Evolutionary conservation across 2,113 vertebrate genomes (phyloP), one percentile per base, ranked within the genome.

Genomic region (Onychorhynchus coronatus): DNA sequence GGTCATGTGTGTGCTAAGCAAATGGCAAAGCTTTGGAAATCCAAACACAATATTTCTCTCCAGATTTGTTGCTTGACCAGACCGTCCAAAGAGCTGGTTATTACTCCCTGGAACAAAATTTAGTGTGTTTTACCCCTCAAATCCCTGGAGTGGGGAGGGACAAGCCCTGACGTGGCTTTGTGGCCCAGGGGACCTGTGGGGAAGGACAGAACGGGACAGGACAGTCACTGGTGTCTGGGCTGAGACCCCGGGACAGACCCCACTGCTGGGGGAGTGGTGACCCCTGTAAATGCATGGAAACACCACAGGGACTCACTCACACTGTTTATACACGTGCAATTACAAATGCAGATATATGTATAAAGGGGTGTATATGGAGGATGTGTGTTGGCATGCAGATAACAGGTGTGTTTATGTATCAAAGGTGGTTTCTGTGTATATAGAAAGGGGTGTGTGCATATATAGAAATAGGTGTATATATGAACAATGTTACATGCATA

Each of bases 291-390:
- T 5, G 10, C 13, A 2, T 11, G 46, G 33, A 6, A 39, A 16
- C 21, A 25, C 3, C 41, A 5, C 9, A 28, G 82, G 33, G 17
- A 10, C 55, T 24, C 66, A 1, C 55, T n/a, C 6, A 3, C 7
- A 0, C 19, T 3, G 0, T 10, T 0, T 10, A 2, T 15, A 5
- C 4, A 8, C 6, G 14, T 4, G 4, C 5, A 9, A 4, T 21
- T 16, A 2, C 6, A 1, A 7, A 8, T 22, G 22, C 11, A n/a
- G 25, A 9, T 5, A 3, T n/a, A 5, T 21, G 1, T 10, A 2
- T 8, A 4, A 6, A 17, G 24, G 33, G 52, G 3, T 47, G 35
- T 11, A 2, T 30, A 16, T 28, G 6, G 50, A 33, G 28, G 20
- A 11, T 42, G 21, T 62, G 23, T 13, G 1, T 39, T 14, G 53